phyloP scores from a whole-genome alignment of 2,888 invertebrate genomes.

The Doris montereyensis region DNA sequence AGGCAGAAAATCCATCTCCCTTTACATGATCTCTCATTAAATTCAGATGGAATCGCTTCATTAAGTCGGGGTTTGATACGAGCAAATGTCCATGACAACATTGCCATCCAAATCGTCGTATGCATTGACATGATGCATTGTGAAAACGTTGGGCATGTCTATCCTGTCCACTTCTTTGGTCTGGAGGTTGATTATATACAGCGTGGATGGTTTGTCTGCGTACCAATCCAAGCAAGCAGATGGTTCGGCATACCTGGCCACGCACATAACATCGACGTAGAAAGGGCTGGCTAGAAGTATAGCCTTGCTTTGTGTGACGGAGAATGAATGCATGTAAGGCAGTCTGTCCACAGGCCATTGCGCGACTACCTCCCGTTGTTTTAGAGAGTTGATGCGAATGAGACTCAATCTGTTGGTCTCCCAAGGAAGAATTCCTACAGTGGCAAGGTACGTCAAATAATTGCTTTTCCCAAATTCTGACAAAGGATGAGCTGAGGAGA shows the following conservation, averaged over 20 bases:
- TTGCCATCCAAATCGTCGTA: slow-evolving; percentile 51
- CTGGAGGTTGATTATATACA: slow-evolving; percentile 60
- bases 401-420: slow-evolving; percentile 53
- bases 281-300: slow-evolving; percentile 65
- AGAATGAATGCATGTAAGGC: slow-evolving; percentile 70
- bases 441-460: slow-evolving; percentile 61
- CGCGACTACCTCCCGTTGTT: slow-evolving; percentile 56
- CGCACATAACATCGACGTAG: slow-evolving; percentile 59
- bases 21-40: slow-evolving; percentile 50
- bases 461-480: slow-evolving; percentile 59
- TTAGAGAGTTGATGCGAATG: slow-evolving; percentile 55
- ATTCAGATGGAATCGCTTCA: slow-evolving; percentile 55
- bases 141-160: slow-evolving; percentile 55
- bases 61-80: slow-evolving; percentile 59
- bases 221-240: slow-evolving; percentile 63
- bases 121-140: slow-evolving; percentile 68
- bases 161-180: slow-evolving; percentile 51
- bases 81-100: slow-evolving; percentile 59
- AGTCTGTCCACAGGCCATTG: slow-evolving; percentile 58
- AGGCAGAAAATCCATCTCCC: slow-evolving; percentile 55
- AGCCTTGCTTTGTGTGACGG: slow-evolving; percentile 59
- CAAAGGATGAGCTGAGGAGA: slow-evolving; percentile 69
- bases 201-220: slow-evolving; percentile 48
- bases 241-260: slow-evolving; percentile 58
- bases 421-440: slow-evolving; percentile 57